Evolutionary conservation across 2,113 vertebrate genomes (phyloP).

Genomic region (Terrapene triunguis): DNA sequence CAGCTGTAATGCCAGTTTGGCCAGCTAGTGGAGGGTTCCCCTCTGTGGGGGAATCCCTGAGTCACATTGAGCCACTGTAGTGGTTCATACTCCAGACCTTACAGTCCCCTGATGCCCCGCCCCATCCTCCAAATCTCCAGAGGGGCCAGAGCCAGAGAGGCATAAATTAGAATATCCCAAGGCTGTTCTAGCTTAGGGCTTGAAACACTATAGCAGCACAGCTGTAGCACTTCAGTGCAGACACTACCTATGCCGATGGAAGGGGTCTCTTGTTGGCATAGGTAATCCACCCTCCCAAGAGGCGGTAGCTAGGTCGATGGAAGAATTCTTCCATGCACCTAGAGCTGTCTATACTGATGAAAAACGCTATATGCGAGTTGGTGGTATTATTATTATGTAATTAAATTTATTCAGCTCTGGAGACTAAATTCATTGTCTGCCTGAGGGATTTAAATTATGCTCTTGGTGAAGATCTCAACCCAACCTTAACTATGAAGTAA

Average conservation of each 20-base stretch:
- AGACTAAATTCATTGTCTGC: not conserved
- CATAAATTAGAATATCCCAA: not conserved
- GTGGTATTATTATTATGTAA: not conserved
- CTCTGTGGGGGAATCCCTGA: not conserved
- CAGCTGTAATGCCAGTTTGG: not conserved
- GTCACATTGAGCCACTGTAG: not conserved
- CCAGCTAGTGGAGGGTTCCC: not conserved
- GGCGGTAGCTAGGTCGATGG: not conserved
- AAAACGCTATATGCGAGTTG: not conserved
- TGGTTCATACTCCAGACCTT: not conserved
- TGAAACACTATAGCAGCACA: too few species aligned
- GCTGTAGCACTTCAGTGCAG: too few species aligned
- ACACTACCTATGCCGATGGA: not conserved
- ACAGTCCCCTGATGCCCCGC: fast-evolving
- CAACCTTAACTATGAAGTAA: not conserved
- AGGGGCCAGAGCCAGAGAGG: fast-evolving
- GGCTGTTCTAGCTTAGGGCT: not conserved
- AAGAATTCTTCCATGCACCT: too few species aligned
- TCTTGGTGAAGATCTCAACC: not conserved
- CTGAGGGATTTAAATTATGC: not conserved
- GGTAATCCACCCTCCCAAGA: not conserved
- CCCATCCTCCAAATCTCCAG: fast-evolving
- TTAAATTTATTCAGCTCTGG: not conserved
- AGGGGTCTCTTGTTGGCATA: not conserved
- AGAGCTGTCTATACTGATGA: not conserved